phyloP scores from a whole-genome alignment of 2,113 vertebrate genomes.

The Pyrgilauda ruficollis region DNA sequence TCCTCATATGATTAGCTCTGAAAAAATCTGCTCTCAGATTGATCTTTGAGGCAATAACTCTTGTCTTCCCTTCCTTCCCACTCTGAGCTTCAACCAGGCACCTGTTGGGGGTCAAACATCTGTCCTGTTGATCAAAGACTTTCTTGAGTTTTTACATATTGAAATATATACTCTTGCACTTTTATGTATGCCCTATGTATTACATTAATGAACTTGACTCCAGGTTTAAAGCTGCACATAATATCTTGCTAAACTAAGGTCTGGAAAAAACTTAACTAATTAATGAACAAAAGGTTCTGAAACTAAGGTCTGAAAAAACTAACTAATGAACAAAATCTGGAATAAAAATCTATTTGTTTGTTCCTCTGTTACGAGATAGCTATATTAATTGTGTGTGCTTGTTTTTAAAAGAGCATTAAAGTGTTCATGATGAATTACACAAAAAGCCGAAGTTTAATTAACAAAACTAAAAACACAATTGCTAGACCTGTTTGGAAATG shows the following conservation, averaged over 20 bases:
- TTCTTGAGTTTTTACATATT: background rate
- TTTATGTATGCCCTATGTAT: background rate
- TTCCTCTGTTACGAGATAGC: background rate
- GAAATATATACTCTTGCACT: background rate
- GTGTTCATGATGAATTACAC: background rate
- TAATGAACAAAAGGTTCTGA: background rate
- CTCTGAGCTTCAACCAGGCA: background rate
- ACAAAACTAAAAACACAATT: constrained; percentile 54
- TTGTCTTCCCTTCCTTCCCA: background rate
- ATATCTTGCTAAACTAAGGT: background rate
- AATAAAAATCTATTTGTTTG: background rate
- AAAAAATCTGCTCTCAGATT: background rate
- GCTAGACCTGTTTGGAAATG: constrained; percentile 60
- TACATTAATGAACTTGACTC: background rate
- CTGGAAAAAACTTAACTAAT: background rate
- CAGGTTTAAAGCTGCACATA: background rate
- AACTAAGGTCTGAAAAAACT: background rate
- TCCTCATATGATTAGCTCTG: background rate
- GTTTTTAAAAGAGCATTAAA: background rate
- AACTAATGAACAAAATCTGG: background rate
- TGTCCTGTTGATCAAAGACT: background rate
- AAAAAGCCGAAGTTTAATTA: constrained; percentile 15
- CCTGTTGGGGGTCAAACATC: background rate
- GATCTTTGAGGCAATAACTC: background rate
- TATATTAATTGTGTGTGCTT: background rate